Evolutionary conservation across 37 sponge, comb jelly and placozoan species (phyloP), one percentile per base, ranked within the genome.

Genomic region (Ianthella basta): DNA sequence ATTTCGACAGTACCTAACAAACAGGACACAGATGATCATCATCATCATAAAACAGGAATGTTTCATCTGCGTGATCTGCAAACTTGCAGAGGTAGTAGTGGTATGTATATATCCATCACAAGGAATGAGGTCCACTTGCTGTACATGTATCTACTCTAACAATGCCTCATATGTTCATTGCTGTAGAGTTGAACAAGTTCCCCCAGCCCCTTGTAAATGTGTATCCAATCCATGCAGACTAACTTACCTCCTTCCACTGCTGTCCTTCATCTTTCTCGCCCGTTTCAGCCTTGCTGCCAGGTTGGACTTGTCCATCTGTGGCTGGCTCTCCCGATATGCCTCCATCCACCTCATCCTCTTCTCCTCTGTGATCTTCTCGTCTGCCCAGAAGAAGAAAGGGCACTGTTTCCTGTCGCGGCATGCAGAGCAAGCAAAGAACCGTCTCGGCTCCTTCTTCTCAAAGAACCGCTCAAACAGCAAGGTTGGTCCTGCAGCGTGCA

Each of bases 371-470:
- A 91, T 69, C 5, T 27, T 30, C 23, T 91, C 83, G 69, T 97
- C 98, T 16, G 87, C 90, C 94, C 94, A 97, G 33, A 85, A 83
- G 59, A 97, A 97, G 88, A 97, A 97, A 5, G 89, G 44, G 38
- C 98, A 97, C 36, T 84, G 88, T 59, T 88, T 92, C 55, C 90
- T 83, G 61, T 92, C 89, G 23, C 98, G 83, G 60, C 89, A 89
- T 3, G 91, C 91, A 33, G 98, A 86, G 83, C 98, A 97, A 21
- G 96, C 98, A 80, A 72, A 97, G 74, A 95, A 97, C 66, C 79
- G 80, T 57, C 97, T 86, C 23, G 86, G 55, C 61, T 89, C 82
- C 57, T 86, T 81, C 41, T 89, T 78, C 10, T 80, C 83, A 70
- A 94, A 96, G 83, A 75, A 97, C 18, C 98, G 70, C 55, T 84